Evolutionary conservation across 2,113 vertebrate genomes (phyloP).

Genomic region (Notarius quadriscutis): DNA sequence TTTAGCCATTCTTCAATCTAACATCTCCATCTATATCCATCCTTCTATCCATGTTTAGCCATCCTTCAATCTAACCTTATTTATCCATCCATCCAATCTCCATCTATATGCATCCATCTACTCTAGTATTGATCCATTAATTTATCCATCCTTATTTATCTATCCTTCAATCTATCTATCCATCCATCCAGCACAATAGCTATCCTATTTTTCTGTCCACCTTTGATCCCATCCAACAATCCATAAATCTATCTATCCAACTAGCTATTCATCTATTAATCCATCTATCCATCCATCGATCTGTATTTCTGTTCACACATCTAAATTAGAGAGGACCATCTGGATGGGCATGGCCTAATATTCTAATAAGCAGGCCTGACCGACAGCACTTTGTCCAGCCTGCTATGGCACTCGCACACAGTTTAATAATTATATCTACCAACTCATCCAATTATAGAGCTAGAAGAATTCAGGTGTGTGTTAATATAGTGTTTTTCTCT

Average conservation of each 20-base stretch:
- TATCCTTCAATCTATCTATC: background rate
- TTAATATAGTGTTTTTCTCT: too few species aligned
- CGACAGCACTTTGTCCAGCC: background rate
- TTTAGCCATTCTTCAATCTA: too few species aligned
- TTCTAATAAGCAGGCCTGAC: background rate
- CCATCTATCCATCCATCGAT: background rate
- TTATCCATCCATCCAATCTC: background rate
- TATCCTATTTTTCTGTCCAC: background rate
- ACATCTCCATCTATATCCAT: too few species aligned
- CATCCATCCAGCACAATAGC: background rate
- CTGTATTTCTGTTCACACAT: background rate
- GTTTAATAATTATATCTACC: background rate
- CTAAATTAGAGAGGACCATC: background rate
- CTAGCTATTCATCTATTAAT: background rate
- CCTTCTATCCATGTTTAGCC: too few species aligned
- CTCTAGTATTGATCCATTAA: background rate
- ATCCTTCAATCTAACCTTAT: background rate
- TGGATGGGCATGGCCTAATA: background rate
- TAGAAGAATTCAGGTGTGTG: too few species aligned
- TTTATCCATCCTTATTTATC: background rate
- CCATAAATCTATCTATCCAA: background rate
- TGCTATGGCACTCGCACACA: background rate
- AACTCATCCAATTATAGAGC: background rate
- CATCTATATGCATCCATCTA: too few species aligned
- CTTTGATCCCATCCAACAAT: background rate